A percentile compares a stretch with the other conserved stretches of the same genome.
Evolutionary conservation across 2,888 invertebrate genomes (phyloP).

Genomic region (Mimumesa dahlbomi): DNA sequence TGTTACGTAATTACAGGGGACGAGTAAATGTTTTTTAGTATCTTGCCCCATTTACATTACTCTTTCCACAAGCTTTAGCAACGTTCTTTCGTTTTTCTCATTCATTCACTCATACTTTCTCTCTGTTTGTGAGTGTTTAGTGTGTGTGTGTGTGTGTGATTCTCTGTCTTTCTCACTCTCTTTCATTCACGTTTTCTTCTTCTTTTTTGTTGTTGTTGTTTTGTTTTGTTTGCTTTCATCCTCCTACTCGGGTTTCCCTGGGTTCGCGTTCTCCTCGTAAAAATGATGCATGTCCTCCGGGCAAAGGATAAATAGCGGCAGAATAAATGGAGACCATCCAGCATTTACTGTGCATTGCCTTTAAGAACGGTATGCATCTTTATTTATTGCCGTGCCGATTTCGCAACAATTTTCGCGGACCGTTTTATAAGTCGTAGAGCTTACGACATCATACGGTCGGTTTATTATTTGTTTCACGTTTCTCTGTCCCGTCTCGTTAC

Average conservation of each 20-base stretch:
- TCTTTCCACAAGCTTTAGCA: conserved; percentile 18
- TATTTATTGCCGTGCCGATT: conserved; percentile 58
- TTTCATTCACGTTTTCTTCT: too few species aligned
- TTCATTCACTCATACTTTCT: too few species aligned
- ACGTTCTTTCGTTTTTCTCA: conserved; percentile 17
- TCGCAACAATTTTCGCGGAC: conserved; percentile 14
- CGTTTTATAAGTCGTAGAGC: too few species aligned
- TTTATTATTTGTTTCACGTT: too few species aligned
- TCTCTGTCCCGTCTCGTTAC: too few species aligned
- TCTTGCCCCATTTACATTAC: conserved; percentile 31
- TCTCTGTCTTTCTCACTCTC: too few species aligned
- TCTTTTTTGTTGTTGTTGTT: background rate
- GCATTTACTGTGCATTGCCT: conserved; percentile 35
- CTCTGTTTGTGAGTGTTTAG: too few species aligned
- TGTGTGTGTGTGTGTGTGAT: too few species aligned
- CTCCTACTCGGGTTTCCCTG: conserved; percentile 9
- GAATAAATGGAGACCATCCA: conserved; percentile 52
- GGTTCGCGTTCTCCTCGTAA: too few species aligned
- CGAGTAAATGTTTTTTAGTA: background rate
- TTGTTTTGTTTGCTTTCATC: background rate
- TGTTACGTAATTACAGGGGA: background rate
- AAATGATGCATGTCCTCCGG: conserved; percentile 68
- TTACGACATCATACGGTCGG: too few species aligned
- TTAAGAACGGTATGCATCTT: conserved; percentile 52
- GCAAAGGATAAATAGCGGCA: conserved; percentile 67